Conservation (phyloP, 2,888 invertebrate species). For the Andricus quercusramuli region DNA sequence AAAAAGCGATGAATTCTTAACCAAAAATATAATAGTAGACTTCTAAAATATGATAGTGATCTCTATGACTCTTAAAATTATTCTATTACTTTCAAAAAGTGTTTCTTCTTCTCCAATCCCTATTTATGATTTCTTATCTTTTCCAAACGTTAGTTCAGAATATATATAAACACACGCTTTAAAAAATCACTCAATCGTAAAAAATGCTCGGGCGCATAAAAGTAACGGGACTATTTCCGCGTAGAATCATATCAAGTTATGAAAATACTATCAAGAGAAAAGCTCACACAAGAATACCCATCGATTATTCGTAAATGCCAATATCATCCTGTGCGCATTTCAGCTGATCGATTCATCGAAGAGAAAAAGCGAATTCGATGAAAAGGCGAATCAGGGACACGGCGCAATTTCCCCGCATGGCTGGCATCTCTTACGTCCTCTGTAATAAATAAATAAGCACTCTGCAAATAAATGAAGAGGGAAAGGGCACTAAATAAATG, state of each 20-base stretch:
- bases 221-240: neutral
- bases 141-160: neutral
- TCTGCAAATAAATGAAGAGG: conserved; percentile 29
- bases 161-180: neutral
- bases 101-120: neutral
- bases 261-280: neutral
- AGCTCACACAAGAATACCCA: neutral
- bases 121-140: neutral
- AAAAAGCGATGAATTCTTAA: too few species aligned
- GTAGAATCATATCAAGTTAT: neutral
- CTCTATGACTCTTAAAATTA: too few species aligned
- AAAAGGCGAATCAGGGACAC: conserved; percentile 23
- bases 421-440: neutral
- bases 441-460: conserved; percentile 28
- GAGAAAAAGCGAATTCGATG: neutral
- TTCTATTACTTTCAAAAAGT: too few species aligned
- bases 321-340: conserved; percentile 3
- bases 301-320: conserved; percentile 9
- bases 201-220: neutral
- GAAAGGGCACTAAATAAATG: conserved; percentile 33
- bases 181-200: neutral
- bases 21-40: too few species aligned
- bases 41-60: too few species aligned
- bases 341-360: conserved; percentile 18
- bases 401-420: conserved; percentile 11